phyloP scores from a whole-genome alignment of 2,113 vertebrate species.

The Speoplatyrhinus poulsoni region DNA sequence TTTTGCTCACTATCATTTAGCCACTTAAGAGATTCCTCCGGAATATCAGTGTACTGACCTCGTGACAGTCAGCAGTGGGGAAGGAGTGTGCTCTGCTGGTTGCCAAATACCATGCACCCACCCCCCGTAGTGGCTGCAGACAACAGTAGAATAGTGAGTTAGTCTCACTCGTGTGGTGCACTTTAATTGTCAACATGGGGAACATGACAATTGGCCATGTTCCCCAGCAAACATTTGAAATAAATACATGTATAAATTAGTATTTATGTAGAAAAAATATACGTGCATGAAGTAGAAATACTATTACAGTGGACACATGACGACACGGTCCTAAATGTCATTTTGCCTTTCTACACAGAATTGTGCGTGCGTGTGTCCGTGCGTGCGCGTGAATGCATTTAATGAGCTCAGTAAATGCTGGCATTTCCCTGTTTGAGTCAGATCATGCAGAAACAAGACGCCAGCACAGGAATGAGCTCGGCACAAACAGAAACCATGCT shows the following conservation, averaged over 20 bases:
- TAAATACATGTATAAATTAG: no score
- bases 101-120: constrained; percentile 41
- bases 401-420: constrained; percentile 42
- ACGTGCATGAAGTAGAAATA: no score
- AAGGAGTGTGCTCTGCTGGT: constrained; percentile 53
- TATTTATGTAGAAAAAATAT: no score
- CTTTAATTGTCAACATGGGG: no score
- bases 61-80: constrained; percentile 13
- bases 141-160: no score
- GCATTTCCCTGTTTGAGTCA: constrained; percentile 42
- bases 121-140: neutral
- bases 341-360: neutral
- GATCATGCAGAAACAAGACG: constrained; percentile 8
- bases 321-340: constrained; percentile 2
- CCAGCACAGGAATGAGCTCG: neutral
- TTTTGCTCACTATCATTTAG: constrained; percentile 31
- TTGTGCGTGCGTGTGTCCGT: constrained; percentile 11
- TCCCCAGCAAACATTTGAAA: no score
- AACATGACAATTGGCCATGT: no score
- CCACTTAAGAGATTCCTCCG: constrained; percentile 11
- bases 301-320: neutral
- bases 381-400: constrained; percentile 20
- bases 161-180: no score
- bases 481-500: no score
- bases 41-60: constrained; percentile 7